Evolutionary conservation across 2,888 invertebrate genomes (phyloP).

Genomic region (Cephus nigrinus): DNA sequence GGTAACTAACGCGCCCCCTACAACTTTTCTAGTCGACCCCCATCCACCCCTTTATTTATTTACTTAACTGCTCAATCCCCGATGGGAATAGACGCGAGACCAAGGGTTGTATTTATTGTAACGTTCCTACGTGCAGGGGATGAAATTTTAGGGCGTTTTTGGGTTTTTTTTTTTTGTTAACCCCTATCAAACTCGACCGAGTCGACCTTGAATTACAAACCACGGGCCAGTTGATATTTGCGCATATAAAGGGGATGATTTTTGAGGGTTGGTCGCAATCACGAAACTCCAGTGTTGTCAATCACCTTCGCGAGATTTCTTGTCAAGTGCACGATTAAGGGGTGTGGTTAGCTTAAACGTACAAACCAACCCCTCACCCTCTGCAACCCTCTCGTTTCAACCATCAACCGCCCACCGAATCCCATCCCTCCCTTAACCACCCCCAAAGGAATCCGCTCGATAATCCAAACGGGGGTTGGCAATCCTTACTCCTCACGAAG

Average conservation of each 20-base stretch:
- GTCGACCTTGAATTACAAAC: not conserved
- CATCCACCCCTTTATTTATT: not conserved
- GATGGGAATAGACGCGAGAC: not conserved
- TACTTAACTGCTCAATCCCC: not conserved
- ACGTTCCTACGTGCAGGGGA: not conserved
- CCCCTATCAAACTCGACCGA: not conserved
- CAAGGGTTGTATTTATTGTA: not conserved
- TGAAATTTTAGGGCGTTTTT: not conserved
- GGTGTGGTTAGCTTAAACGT: constrained; percentile 3
- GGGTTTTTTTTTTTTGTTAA: not conserved
- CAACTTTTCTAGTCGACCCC: not conserved
- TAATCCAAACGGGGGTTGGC: constrained; percentile 1
- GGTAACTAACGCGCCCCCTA: not conserved
- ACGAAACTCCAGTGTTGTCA: not conserved
- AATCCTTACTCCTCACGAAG: not conserved
- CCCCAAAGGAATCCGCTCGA: constrained; percentile 3
- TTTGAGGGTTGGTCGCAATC: not conserved
- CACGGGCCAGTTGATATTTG: not conserved
- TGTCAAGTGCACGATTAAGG: constrained; percentile 4
- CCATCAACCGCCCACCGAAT: not conserved
- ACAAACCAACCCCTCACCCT: not conserved
- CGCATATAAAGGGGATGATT: not conserved
- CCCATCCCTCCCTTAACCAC: not conserved
- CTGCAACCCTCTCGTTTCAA: not conserved
- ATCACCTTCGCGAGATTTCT: not conserved